These are phyloP conservation scores for Macquaria australasica DNA, from an alignment of 2,113 vertebrate species.

Conservation along the genomic window DNA sequence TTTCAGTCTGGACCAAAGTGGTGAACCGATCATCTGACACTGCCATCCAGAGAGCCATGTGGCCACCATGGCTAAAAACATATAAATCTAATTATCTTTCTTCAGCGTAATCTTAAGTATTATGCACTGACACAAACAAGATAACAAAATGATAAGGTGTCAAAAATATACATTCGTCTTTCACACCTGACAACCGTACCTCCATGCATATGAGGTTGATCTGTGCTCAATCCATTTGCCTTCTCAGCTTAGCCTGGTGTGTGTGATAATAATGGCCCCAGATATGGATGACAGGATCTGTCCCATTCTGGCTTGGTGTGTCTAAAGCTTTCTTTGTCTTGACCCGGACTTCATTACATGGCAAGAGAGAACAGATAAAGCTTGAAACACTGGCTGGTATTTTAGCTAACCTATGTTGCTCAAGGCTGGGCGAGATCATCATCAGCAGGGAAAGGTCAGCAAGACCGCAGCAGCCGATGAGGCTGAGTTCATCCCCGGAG, in stretches of 20 bases:
- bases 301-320: background rate
- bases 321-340: constrained; percentile 49
- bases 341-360: constrained; percentile 38
- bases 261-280: constrained; percentile 44
- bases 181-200: constrained; percentile 4
- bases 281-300: constrained; percentile 43
- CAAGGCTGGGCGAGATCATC: constrained; percentile 34
- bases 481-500: background rate
- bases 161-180: constrained; percentile 14
- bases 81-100: background rate
- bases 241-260: constrained; percentile 17
- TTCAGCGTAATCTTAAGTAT: background rate
- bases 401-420: constrained; percentile 56
- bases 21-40: background rate
- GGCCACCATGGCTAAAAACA: background rate
- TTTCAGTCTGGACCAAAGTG: background rate
- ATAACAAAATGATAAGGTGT: constrained; percentile 17
- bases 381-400: constrained; percentile 65
- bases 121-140: background rate
- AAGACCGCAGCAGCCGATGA: background rate
- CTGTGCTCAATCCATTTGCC: background rate
- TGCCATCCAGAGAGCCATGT: background rate
- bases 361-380: constrained; percentile 53
- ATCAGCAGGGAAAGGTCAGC: constrained; percentile 69
- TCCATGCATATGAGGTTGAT: background rate